Conservation (phyloP, 2,888 invertebrate genomes). For the Drosophila recens region DNA sequence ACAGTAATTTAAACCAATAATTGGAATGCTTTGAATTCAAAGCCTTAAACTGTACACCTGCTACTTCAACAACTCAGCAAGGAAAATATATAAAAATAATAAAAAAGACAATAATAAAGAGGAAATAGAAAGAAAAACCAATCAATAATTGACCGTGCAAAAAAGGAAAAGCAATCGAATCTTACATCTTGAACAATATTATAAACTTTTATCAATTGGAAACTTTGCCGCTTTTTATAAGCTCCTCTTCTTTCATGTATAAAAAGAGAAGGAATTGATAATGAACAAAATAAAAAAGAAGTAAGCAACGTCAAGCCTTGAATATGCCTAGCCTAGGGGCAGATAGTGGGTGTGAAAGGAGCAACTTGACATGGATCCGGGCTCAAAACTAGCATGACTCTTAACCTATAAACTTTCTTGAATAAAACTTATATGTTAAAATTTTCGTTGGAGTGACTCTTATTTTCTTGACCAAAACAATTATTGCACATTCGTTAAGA, state of each 20-base stretch:
- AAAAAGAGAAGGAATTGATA: conserved; percentile 47
- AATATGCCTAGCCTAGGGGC: too few species aligned
- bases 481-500: too few species aligned
- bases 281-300: conserved; percentile 48
- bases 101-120: not conserved
- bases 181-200: conserved; percentile 47
- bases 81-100: too few species aligned
- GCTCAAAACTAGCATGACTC: too few species aligned
- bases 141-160: conserved; percentile 36
- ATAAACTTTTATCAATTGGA: conserved; percentile 58
- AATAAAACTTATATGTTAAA: too few species aligned
- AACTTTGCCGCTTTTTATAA: conserved; percentile 42
- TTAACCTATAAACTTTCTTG: too few species aligned
- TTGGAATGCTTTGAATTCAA: not conserved
- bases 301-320: not conserved
- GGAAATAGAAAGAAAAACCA: conserved; percentile 10
- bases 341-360: too few species aligned
- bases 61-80: conserved; percentile 14
- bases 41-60: not conserved
- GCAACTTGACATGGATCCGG: too few species aligned
- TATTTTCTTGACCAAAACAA: too few species aligned
- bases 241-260: conserved; percentile 23
- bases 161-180: conserved; percentile 50
- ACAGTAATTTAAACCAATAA: too few species aligned
- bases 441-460: not conserved